phyloP scores from a whole-genome alignment of 2,888 invertebrate genomes.

The Microchrysa polita region DNA sequence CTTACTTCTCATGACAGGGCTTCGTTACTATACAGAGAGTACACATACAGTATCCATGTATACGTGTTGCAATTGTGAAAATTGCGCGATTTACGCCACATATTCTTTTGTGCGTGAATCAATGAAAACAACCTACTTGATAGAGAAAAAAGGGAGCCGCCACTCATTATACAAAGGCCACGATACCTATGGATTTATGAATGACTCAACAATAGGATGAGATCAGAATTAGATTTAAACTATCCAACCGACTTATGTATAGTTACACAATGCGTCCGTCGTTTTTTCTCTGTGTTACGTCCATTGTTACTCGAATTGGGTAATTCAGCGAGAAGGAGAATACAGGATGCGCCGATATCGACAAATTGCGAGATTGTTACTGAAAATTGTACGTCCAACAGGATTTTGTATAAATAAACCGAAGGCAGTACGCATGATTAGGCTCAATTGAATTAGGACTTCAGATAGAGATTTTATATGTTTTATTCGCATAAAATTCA shows the following conservation, averaged over 20 bases:
- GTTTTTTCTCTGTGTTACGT: constrained; percentile 24
- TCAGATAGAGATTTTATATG: not conserved
- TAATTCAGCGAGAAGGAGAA: not conserved
- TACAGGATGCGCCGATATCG: not conserved
- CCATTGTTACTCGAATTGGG: not conserved
- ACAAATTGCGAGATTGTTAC: not conserved
- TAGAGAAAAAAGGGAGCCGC: not conserved
- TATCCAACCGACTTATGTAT: constrained; percentile 34
- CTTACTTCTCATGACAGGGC: no score
- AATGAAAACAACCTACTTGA: constrained; percentile 8
- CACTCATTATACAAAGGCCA: constrained; percentile 14
- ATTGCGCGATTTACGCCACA: constrained; percentile 45
- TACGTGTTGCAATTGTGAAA: constrained; percentile 18
- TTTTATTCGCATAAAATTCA: constrained; percentile 27
- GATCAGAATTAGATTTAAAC: constrained; percentile 47
- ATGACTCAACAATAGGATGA: constrained; percentile 41
- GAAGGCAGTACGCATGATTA: constrained; percentile 42
- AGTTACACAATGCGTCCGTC: constrained; percentile 10
- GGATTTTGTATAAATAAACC: constrained; percentile 28
- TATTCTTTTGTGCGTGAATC: constrained; percentile 21
- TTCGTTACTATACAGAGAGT: constrained; percentile 16
- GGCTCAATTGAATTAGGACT: constrained; percentile 13
- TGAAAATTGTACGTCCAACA: not conserved
- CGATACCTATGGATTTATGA: constrained; percentile 19
- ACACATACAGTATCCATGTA: not conserved